Conservation (phyloP, 1,140 invertebrate genomes). For the Nautilus pompilius region DNA sequence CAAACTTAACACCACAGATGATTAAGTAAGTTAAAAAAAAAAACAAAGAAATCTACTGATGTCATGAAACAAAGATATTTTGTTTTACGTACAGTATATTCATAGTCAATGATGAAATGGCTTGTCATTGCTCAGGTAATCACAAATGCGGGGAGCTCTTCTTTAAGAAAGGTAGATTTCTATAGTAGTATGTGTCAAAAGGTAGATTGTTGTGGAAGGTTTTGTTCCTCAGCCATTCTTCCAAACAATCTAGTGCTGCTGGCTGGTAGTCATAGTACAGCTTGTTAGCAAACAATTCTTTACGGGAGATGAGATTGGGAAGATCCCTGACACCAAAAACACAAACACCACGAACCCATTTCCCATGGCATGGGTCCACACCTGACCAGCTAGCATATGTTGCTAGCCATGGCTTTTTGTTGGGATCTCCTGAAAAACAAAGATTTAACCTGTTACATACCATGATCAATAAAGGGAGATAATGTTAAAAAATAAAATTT, state of each 20-base stretch:
- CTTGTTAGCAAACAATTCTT: slow-evolving; percentile 49
- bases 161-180: slow-evolving; percentile 24
- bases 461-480: too few relatives aligned
- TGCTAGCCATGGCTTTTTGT: slow-evolving; percentile 38
- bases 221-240: slow-evolving; percentile 35
- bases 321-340: slow-evolving; percentile 45
- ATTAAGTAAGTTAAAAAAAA: too few relatives aligned
- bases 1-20: too few relatives aligned
- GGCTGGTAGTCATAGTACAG: slow-evolving; percentile 43
- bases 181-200: slow-evolving; percentile 26
- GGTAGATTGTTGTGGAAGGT: slow-evolving; percentile 15
- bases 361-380: slow-evolving; percentile 25
- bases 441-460: too few relatives aligned
- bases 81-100: too few relatives aligned
- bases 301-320: slow-evolving; percentile 20
- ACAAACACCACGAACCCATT: slow-evolving; percentile 35
- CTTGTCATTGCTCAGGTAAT: too few relatives aligned
- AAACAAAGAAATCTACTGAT: too few relatives aligned
- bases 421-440: slow-evolving; percentile 28
- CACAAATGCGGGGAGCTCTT: too few relatives aligned
- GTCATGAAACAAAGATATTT: too few relatives aligned
- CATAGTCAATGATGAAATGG: too few relatives aligned
- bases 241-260: slow-evolving; percentile 42
- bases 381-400: slow-evolving; percentile 31
- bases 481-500: too few relatives aligned